phyloP scores from a whole-genome alignment of 2,797 vertebrate species.

The Ibycter americanus region DNA sequence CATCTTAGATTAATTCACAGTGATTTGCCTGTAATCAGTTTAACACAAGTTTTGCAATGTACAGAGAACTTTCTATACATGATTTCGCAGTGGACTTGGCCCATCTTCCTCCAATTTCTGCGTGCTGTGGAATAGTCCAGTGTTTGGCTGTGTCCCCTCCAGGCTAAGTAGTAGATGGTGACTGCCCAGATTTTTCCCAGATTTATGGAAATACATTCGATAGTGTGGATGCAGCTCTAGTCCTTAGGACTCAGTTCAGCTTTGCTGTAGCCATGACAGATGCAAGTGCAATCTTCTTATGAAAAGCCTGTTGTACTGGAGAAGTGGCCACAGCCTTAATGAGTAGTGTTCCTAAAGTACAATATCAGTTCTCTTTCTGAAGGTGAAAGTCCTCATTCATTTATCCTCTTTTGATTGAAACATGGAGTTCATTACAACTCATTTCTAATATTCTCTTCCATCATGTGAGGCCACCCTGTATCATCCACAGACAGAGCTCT shows the following conservation, averaged over 20 bases:
- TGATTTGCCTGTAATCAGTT: not conserved
- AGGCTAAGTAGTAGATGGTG: not conserved
- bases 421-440: constrained; percentile 53
- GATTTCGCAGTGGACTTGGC: not conserved
- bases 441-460: constrained; percentile 50
- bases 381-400: constrained; percentile 44
- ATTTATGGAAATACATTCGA: not conserved
- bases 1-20: not conserved
- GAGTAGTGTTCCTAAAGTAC: constrained; percentile 5
- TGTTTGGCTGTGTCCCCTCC: not conserved
- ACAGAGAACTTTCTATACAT: not conserved
- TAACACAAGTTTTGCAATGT: not conserved
- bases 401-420: constrained; percentile 53
- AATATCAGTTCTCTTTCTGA: constrained; percentile 21
- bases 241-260: not conserved
- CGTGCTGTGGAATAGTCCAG: not conserved
- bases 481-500: constrained; percentile 10
- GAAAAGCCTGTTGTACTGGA: constrained; percentile 36
- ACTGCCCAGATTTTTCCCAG: not conserved
- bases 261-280: constrained; percentile 8
- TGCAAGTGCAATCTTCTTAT: constrained; percentile 13
- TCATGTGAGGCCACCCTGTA: not conserved
- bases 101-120: not conserved
- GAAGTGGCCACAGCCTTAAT: constrained; percentile 13
- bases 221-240: not conserved